phyloP scores from a whole-genome alignment of 2,113 vertebrate species.

The Terrapene triunguis region DNA sequence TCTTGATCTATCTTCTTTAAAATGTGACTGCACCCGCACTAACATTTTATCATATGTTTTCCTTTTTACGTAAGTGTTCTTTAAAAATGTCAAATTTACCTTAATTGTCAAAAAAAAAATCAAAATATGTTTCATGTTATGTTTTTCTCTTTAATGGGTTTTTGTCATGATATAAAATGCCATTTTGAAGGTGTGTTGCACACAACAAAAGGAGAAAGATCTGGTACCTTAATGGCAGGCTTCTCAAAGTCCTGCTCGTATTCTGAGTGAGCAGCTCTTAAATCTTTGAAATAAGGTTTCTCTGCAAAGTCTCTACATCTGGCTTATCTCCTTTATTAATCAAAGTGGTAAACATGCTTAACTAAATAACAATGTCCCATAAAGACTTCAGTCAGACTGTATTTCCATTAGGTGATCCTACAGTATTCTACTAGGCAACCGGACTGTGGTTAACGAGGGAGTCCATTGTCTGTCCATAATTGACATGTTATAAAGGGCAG shows the following conservation, averaged over 20 bases:
- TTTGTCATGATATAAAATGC: background rate
- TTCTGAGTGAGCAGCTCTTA: background rate
- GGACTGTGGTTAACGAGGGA: background rate
- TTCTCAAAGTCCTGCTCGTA: conserved; percentile 1
- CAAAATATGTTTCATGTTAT: conserved; percentile 3
- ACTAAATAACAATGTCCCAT: background rate
- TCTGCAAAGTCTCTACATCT: conserved; percentile 36
- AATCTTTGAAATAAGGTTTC: conserved; percentile 33
- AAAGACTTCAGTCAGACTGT: background rate
- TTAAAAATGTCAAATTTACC: background rate
- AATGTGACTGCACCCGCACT: background rate
- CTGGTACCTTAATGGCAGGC: background rate
- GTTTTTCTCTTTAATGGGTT: background rate
- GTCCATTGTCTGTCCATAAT: conserved; percentile 14
- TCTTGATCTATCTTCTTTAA: conserved; percentile 32
- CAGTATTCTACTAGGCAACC: background rate
- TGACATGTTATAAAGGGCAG: conserved; percentile 2
- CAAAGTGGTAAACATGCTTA: background rate
- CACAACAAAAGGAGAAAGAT: background rate
- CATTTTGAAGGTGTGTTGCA: background rate
- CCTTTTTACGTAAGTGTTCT: background rate
- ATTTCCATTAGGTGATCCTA: conserved; percentile 3
- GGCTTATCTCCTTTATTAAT: background rate
- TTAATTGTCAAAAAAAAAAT: background rate
- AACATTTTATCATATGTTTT: conserved; percentile 25